Conservation (phyloP, 2,113 vertebrate species). For the Sceloporus tristichus region DNA sequence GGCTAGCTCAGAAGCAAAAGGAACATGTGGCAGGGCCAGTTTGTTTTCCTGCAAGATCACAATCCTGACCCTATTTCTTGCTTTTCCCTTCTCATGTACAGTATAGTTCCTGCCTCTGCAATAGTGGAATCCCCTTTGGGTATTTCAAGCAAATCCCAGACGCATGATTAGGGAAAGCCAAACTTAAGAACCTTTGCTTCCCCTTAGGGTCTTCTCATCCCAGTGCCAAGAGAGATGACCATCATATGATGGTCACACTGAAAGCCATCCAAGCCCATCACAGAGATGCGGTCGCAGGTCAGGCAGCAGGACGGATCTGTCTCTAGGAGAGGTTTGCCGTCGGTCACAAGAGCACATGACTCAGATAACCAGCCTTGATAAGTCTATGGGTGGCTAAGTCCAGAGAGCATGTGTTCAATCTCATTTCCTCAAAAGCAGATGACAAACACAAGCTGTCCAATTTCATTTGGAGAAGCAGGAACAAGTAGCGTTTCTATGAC, state of each 20-base stretch:
- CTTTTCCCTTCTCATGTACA: not conserved
- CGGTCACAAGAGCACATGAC: not conserved
- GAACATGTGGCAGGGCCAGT: not conserved
- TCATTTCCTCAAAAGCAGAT: not conserved
- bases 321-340: not conserved
- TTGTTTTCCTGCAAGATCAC: not conserved
- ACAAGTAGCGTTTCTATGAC: not conserved
- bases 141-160: not conserved
- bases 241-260: not conserved
- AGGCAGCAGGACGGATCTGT: not conserved
- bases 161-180: not conserved
- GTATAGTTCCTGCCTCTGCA: conserved; percentile 9
- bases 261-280: not conserved
- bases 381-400: not conserved
- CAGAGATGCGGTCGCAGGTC: not conserved
- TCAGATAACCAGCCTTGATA: not conserved
- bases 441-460: not conserved
- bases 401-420: not conserved
- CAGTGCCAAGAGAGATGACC: not conserved
- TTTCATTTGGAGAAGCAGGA: not conserved
- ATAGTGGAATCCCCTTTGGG: not conserved
- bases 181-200: conserved; percentile 14
- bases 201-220: conserved; percentile 5
- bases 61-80: not conserved
- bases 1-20: not conserved